These are phyloP conservation scores for Rhopalosiphum nymphaeae DNA, from an alignment of 2,888 invertebrate genomes.

Conservation along the genomic window DNA sequence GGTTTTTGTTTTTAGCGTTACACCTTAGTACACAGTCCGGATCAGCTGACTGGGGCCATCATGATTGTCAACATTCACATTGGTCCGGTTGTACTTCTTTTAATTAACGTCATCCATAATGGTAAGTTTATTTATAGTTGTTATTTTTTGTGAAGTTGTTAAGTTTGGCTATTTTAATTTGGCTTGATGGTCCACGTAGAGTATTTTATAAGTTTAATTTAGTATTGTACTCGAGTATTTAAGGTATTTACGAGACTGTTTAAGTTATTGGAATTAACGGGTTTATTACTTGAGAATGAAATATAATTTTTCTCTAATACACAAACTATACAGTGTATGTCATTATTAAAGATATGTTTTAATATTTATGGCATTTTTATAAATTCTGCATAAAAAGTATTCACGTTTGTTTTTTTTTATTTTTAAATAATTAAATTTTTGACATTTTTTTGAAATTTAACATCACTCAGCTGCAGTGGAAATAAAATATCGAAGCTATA, in stretches of 20 bases:
- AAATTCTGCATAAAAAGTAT: not conserved
- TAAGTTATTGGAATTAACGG: not conserved
- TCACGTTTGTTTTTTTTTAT: not conserved
- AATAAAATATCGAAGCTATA: not conserved
- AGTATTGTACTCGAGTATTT: not conserved
- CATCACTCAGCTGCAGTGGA: not conserved
- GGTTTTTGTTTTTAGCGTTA: slow-evolving; percentile 25
- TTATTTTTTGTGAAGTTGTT: not conserved
- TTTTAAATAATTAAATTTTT: not conserved
- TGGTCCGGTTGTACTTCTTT: slow-evolving; percentile 55
- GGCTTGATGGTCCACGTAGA: not conserved
- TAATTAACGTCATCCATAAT: slow-evolving; percentile 52
- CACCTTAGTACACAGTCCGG: slow-evolving; percentile 30
- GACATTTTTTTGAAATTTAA: not conserved
- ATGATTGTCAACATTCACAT: slow-evolving; percentile 58
- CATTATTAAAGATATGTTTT: not conserved
- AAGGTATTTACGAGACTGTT: not conserved
- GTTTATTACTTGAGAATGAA: not conserved
- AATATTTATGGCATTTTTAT: not conserved
- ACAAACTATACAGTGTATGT: not conserved
- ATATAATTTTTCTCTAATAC: not conserved
- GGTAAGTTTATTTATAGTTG: slow-evolving; percentile 38
- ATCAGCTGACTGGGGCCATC: slow-evolving; percentile 36
- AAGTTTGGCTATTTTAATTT: not conserved
- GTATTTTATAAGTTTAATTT: not conserved